Conservation (phyloP, 2,797 vertebrate genomes). For the Gobio occitaniae region DNA sequence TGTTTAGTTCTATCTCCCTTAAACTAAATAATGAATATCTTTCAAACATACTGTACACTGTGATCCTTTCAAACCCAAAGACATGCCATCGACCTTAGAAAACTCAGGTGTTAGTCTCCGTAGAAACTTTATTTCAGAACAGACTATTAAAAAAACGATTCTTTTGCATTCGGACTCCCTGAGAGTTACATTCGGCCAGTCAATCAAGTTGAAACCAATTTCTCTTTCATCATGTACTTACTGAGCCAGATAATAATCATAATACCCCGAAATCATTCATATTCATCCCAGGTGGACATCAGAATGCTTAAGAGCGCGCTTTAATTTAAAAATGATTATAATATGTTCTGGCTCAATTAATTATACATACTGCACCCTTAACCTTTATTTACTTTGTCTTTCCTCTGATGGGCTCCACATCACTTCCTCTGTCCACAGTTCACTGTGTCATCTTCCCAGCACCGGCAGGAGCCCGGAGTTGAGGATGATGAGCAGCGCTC, state of each 20-base stretch:
- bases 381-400: slow-evolving; percentile 4
- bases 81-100: background rate
- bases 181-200: background rate
- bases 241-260: slow-evolving; percentile 63
- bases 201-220: slow-evolving; percentile 22
- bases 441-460: slow-evolving; percentile 37
- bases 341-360: slow-evolving; percentile 1
- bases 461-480: slow-evolving; percentile 1
- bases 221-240: slow-evolving; percentile 61
- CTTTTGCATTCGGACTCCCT: background rate
- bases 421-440: slow-evolving; percentile 40
- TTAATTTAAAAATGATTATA: slow-evolving; percentile 42
- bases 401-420: slow-evolving; percentile 28
- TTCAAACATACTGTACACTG: background rate
- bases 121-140: background rate
- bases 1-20: background rate
- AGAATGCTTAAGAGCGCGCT: slow-evolving; percentile 35
- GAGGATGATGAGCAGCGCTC: slow-evolving; percentile 48
- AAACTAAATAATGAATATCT: background rate
- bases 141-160: background rate
- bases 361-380: background rate
- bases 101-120: background rate
- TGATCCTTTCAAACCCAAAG: background rate
- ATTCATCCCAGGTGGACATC: slow-evolving; percentile 53
- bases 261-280: slow-evolving; percentile 59